Evolutionary conservation across 2,797 vertebrate species (phyloP), one percentile per base, ranked within the genome.

Genomic region (Pterois miles): DNA sequence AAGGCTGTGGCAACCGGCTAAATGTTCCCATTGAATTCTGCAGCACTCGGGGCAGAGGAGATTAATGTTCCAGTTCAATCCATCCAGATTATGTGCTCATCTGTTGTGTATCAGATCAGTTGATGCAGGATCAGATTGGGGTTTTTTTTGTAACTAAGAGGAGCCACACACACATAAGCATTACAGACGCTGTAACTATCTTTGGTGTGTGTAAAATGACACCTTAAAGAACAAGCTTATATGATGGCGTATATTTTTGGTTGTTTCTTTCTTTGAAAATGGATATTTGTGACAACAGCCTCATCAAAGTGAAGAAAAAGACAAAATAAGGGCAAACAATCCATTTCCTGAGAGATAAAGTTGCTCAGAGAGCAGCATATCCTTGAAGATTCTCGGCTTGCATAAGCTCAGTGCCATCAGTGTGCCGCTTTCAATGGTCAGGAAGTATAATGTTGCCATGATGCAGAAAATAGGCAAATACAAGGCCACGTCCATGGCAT

Each of bases 31-130:
- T 54, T 68, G 48, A 31, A 65, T 80, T 80, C 29, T 80, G 73
- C 64, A 25, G 66, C 43, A 56, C 31, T 82, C 56, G 6, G 60
- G 22, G 11, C 63, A 72, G 22, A 65, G 64, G 33, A 84, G 85
- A 89, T 92, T 90, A 92, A 88, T 82, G 79, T 80, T 88, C 73
- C 34, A 80, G 71, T 82, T 84, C 74, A 78, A 31, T 86, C 81
- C 83, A 63, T 71, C 75, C 69, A 83, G 86, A 93, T 92, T 85
- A 90, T 82, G 52, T 71, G 74, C 77, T 89, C 75, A 87, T 86
- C 80, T 78, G 76, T 66, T 83, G 59, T 64, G 71, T 78, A 76
- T 83, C 77, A 84, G 76, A 85, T 84, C 81, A 72, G 71, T 60
- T 77, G 75, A 86, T 74, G 74, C 40, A 64, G 84, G 38, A 82